Evolutionary conservation across 1,140 invertebrate genomes (phyloP).

Genomic region (Anagrus nilaparvatae): DNA sequence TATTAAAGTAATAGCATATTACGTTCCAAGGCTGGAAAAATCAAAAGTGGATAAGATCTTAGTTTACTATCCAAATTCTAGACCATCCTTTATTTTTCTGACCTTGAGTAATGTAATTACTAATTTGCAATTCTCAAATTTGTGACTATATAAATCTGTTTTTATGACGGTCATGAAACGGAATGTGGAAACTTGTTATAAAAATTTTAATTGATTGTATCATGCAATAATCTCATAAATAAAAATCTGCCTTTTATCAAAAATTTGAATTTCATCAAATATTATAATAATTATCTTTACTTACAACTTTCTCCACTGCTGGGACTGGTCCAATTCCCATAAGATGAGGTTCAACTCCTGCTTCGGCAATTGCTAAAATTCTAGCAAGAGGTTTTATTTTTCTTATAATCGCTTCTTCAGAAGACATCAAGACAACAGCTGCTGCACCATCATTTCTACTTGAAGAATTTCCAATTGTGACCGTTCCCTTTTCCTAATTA

Average conservation of each 20-base stretch:
- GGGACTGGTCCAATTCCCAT: constrained; percentile 73
- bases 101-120: no score
- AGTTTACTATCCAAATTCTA: no score
- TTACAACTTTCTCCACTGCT: constrained; percentile 55
- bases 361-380: constrained; percentile 56
- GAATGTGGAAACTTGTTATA: no score
- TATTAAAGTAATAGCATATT: no score
- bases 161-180: no score
- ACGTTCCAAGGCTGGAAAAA: no score
- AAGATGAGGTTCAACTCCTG: constrained; percentile 58
- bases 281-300: no score
- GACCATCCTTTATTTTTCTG: no score
- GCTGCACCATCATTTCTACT: constrained; percentile 84
- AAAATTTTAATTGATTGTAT: not conserved
- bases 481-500: constrained; percentile 46
- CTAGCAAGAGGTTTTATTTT: constrained; percentile 48
- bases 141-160: no score
- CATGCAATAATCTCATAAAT: not conserved
- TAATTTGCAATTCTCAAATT: no score
- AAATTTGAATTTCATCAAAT: no score
- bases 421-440: constrained; percentile 60
- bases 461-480: constrained; percentile 71
- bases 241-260: not conserved
- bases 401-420: constrained; percentile 41
- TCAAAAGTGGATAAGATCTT: no score